Base-by-base conservation (phyloP, 1,140 invertebrate genomes). In the Drosophila mauritiana region DNA sequence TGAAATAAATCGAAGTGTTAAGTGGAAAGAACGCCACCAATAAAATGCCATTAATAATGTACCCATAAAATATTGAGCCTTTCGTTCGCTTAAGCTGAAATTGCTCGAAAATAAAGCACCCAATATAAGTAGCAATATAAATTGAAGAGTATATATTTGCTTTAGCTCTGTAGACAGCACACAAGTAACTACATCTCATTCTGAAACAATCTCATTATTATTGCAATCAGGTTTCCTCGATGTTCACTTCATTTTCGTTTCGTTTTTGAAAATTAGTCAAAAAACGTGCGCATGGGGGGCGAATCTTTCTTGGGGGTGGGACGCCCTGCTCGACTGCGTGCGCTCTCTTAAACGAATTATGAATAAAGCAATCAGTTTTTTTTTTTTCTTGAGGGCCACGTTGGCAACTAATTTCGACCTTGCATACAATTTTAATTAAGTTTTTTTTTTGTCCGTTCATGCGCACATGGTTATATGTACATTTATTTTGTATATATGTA, bases 371-470 rank as follows among this genome's bases (percentile, higher is more conserved):
- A 77, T 89, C 78, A 45, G 42, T 45, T 10, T 25, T 25, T 61
- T 69, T 45, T 59, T 48, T 61, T 52, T 55, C 83, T 83, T 88
- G 83, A 84, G 74, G 83, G 83, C 76, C 83, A 86, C 79, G 82
- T 59, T 81, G 82, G 57, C 82, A 88, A 80, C 84, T 88, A 88
- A 88, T 89, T 89, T 89, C 63, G 83, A 88, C 83, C 83, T 88
- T 88, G 84, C 84, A 65, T 74, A 84, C 73, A 80, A 88, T 89
- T 88, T 89, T 88, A 89, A 88, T 89, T 89, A 89, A 89, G 68
- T 64, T 72, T 75, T 49, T 52, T 65, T 49, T 36, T 57, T 37
- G 57, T 61, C 46, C 42, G 37, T 62, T 34, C 46, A 51, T 46
- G 65, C 46, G 63, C 42, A 43, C 59, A 64, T 62, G 42, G 55